A percentile compares a stretch with the other conserved stretches of the same genome.
These are phyloP conservation scores for Calliopsis andreniformis DNA, from an alignment of 1,140 invertebrate genomes.

Conservation along the genomic window DNA sequence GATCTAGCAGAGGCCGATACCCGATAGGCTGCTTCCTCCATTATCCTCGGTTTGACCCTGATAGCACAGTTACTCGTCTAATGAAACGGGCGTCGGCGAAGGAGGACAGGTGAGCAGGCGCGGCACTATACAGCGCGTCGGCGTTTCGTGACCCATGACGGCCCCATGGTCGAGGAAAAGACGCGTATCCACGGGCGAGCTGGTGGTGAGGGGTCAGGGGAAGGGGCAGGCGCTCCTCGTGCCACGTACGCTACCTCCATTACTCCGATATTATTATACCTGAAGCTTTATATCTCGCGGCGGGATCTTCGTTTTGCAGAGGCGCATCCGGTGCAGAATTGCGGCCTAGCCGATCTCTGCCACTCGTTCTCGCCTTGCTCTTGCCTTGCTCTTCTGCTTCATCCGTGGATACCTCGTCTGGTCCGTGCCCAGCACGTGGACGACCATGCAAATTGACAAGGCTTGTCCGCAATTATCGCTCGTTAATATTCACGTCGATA, in stretches of 20 bases:
- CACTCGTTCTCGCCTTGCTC: constrained; percentile 10
- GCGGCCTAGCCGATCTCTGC: not conserved
- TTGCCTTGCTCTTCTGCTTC: not conserved
- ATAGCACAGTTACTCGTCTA: not conserved
- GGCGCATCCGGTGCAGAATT: constrained; percentile 65
- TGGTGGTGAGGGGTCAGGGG: constrained; percentile 8
- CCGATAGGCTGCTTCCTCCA: too few relatives aligned
- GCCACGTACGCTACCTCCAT: constrained; percentile 72
- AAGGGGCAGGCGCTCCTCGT: constrained; percentile 43
- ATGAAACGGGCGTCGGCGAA: constrained; percentile 31
- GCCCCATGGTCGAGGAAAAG: constrained; percentile 44
- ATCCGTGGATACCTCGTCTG: not conserved
- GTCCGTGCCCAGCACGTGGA: not conserved
- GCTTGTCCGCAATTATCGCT: constrained; percentile 30
- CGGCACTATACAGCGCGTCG: constrained; percentile 24
- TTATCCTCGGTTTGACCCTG: not conserved
- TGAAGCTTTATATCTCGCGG: constrained; percentile 65
- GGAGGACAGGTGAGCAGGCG: constrained; percentile 38
- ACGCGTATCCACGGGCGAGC: constrained; percentile 50
- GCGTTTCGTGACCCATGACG: constrained; percentile 68
- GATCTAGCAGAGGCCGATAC: constrained; percentile 39
- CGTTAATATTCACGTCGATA: constrained; percentile 17
- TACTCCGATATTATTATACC: constrained; percentile 78
- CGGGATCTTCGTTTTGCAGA: constrained; percentile 71
- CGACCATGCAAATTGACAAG: constrained; percentile 3